Evolutionary conservation across 1,140 invertebrate genomes (phyloP).

Genomic region (Drosophila fuyamai): DNA sequence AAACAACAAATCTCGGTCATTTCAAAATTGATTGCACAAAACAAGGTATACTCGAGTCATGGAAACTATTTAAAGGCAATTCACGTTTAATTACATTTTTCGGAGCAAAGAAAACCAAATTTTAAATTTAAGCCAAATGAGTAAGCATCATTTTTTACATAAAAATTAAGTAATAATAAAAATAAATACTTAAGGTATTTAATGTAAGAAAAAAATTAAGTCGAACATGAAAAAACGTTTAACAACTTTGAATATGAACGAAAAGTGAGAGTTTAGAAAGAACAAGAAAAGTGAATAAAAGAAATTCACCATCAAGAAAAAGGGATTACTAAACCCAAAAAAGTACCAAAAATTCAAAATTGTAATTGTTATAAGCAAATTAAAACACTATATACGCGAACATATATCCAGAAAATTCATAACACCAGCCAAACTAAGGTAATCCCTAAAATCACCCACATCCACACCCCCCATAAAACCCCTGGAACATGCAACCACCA

Average conservation of each 20-base stretch:
- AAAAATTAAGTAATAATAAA: constrained; percentile 50
- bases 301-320: constrained; percentile 45
- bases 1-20: constrained; percentile 59
- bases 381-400: constrained; percentile 60
- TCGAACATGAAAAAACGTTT: constrained; percentile 20
- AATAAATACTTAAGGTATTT: constrained; percentile 73
- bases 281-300: constrained; percentile 26
- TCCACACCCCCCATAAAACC: constrained; percentile 10
- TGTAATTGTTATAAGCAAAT: constrained; percentile 80
- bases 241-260: constrained; percentile 46
- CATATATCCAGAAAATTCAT: constrained; percentile 72
- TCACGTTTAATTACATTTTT: constrained; percentile 74
- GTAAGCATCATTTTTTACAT: constrained; percentile 80
- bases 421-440: constrained; percentile 37
- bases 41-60: constrained; percentile 50
- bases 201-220: constrained; percentile 65
- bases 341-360: constrained; percentile 70
- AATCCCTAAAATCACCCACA: constrained; percentile 17
- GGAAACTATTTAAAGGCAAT: constrained; percentile 57
- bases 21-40: constrained; percentile 38
- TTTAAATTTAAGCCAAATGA: constrained; percentile 74
- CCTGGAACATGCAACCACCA: constrained; percentile 24
- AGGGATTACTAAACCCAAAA: constrained; percentile 34
- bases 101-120: constrained; percentile 67
- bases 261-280: constrained; percentile 29